Evolutionary conservation across 1,140 invertebrate genomes (phyloP), one percentile per base, ranked within the genome.

Genomic region (Sminthurides bifidus): DNA sequence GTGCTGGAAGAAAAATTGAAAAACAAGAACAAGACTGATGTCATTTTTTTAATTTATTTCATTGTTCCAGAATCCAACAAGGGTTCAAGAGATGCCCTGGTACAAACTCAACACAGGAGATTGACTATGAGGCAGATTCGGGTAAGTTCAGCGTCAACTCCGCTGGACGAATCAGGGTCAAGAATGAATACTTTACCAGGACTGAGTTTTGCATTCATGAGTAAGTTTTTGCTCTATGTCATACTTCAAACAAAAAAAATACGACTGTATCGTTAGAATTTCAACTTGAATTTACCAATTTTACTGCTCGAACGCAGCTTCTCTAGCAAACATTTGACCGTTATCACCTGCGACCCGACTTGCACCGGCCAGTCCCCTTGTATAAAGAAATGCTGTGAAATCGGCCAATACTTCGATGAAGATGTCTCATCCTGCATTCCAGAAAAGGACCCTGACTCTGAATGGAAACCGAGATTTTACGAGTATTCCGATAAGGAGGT

Each of bases 311-410:
- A 33, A 21, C 14, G 23, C 23, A 54, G 24, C n/a, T n/a, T n/a
- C n/a, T n/a, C n/a, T 14, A 8, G 27, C 6, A 33, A 19, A 8
- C 3, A 33, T 15, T 29, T 54, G 19, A 3, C 33, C n/a, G 3
- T 44, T n/a, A n/a, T n/a, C n/a, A n/a, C n/a, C n/a, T 55, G 53
- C 26, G 24, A 35, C 26, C 43, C 53, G 2, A 54, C 14, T 1
- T 48, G 53, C 29, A 26, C 19, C 3, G 44, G 53, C 12, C 21
- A 17, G 5, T 19, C 15, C 21, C 53, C 53, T 27, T 55, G 53
- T 17, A 37, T 55, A 10, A 17, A 23, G n/a, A 55, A 55, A 48
- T 55, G 53, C 19, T 55, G 53, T 17, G 14, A 17, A 0, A 17
- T 48, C 14, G 31, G 30, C 2, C 10, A 55, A 48, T 1, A 14